Evolutionary conservation across 2,113 vertebrate genomes (phyloP).

Genomic region (Eptesicus fuscus): DNA sequence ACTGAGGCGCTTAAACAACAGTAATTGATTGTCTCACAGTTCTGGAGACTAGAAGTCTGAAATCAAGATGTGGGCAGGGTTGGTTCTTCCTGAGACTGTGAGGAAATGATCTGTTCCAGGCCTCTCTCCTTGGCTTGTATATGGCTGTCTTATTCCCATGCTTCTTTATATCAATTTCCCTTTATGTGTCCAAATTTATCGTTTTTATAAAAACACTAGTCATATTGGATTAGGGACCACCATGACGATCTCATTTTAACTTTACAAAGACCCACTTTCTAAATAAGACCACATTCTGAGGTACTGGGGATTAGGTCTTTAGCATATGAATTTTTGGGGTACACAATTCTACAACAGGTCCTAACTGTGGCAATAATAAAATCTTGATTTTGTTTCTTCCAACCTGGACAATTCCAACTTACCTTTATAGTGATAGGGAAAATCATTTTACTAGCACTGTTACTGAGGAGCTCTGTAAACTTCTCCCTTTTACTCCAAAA

Average conservation of each 20-base stretch:
- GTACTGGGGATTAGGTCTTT: background rate
- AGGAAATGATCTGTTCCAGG: background rate
- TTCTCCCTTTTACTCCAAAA: background rate
- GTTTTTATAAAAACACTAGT: background rate
- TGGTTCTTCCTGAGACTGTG: background rate
- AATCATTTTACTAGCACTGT: background rate
- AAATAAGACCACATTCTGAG: conserved; percentile 6
- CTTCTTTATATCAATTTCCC: conserved; percentile 5
- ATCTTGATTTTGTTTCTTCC: background rate
- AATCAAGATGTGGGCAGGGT: background rate
- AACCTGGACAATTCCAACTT: background rate
- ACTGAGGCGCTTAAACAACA: background rate
- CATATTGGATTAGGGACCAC: background rate
- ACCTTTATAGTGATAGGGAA: background rate
- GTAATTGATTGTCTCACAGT: background rate
- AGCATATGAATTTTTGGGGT: background rate
- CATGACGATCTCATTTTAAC: background rate
- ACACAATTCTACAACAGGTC: background rate
- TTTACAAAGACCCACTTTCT: background rate
- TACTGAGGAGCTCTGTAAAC: background rate
- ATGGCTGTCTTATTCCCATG: background rate
- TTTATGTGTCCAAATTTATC: background rate
- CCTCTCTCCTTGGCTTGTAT: background rate
- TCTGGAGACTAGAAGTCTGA: background rate
- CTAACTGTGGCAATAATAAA: background rate